Evolutionary conservation across 1,140 invertebrate genomes (phyloP), one percentile per base, ranked within the genome.

Genomic region (Lepidurus arcticus): DNA sequence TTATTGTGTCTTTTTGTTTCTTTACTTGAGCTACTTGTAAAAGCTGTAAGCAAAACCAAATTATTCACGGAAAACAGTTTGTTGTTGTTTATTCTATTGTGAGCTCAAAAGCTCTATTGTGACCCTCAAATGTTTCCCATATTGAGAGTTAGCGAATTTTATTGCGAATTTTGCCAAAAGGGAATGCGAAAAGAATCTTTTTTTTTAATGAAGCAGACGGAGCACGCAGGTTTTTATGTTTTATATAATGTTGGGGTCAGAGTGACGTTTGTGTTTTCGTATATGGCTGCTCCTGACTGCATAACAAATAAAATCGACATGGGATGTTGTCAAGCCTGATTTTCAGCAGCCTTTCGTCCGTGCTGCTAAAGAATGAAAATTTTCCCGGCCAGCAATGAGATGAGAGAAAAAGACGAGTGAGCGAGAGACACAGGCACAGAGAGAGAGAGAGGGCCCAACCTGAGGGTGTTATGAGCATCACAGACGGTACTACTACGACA

Each of bases 401-500:
- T 65, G 53, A 65, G 53, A 65, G 21, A 65, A 65, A 65, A 13
- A 65, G 53, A 65, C 53, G 21, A 65, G 53, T 21, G 53, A n/a
- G 53, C 10, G 21, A 21, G 53, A 65, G 53, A 34, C 34, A 34
- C 34, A 34, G 34, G 4, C 2, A 3, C 2, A 26, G 26, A 26
- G 26, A 26, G 26, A 26, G 26, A 26, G 26, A 34, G 34, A 34
- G 34, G 3, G 34, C 34, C 53, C 53, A 65, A 65, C 53, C 53
- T 65, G 53, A 65, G 53, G 53, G 53, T 65, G 53, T 21, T 65
- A 16, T 16, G 53, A 65, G 53, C 21, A n/a, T 65, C 53, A 16
- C 53, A 65, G 53, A 65, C 53, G 53, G 53, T 65, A 13, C 53
- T 65, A 65, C 53, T 65, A 65, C 53, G 53, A 65, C 53, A 65